Conservation (phyloP, 2,113 vertebrate genomes). For the Pelmatolapia mariae region DNA sequence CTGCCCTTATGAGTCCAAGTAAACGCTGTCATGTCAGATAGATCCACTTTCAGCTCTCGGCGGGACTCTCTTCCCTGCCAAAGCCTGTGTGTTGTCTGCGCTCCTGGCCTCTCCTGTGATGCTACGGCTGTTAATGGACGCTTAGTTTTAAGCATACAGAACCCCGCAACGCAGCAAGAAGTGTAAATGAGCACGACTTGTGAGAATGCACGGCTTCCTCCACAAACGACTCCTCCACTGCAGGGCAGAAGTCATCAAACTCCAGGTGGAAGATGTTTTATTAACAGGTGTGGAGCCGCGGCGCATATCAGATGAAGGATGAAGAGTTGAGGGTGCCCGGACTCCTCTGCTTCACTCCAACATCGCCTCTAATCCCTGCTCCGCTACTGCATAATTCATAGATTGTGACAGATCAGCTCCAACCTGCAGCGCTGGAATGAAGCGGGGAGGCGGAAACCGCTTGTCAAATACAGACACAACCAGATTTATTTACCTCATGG, state of each 20-base stretch:
- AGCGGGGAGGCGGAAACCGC: not conserved
- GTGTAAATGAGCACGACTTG: not conserved
- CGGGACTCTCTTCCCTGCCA: not conserved
- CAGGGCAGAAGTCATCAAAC: conserved; percentile 55
- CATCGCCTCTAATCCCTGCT: conserved; percentile 39
- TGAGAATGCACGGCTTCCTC: not conserved
- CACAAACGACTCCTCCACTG: not conserved
- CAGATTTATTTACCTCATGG: not conserved
- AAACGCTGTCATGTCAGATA: conserved; percentile 27
- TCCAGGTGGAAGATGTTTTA: conserved; percentile 67
- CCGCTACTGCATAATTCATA: conserved; percentile 65
- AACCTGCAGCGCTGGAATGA: not conserved
- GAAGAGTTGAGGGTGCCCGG: conserved; percentile 12
- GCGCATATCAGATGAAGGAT: conserved; percentile 59
- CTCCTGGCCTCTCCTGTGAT: not conserved
- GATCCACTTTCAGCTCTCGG: not conserved
- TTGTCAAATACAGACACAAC: conserved; percentile 12
- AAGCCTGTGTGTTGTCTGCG: not conserved
- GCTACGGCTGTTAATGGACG: not conserved
- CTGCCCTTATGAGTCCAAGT: conserved; percentile 7
- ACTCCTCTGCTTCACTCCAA: conserved; percentile 43
- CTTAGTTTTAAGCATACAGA: not conserved
- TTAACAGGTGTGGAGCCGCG: conserved; percentile 58
- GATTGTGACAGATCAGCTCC: conserved; percentile 47
- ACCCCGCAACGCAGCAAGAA: not conserved